Percentiles rank a stretch among this genome's conserved stretches.
These are phyloP conservation scores for Mus minutoides DNA, from an alignment of 2,797 vertebrate genomes.

Conservation along the genomic window DNA sequence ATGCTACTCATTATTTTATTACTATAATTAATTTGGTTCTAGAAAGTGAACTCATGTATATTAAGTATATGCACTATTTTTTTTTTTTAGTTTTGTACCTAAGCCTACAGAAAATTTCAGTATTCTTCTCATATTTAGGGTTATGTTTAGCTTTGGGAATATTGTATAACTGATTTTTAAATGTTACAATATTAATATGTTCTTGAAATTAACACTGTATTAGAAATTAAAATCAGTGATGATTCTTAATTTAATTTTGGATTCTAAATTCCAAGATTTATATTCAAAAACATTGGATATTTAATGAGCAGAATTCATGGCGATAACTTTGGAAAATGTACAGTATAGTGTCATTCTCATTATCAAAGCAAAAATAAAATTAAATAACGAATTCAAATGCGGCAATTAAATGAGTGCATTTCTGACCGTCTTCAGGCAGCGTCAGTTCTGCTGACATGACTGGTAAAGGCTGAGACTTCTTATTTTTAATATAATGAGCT, in stretches of 20 bases:
- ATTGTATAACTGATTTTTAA: slow-evolving; percentile 15
- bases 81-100: not conserved
- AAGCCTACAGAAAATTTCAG: not conserved
- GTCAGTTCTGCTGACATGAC: not conserved
- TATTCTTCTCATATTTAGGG: not conserved
- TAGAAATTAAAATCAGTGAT: slow-evolving; percentile 5
- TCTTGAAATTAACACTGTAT: slow-evolving; percentile 1
- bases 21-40: not conserved
- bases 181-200: not conserved
- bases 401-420: not conserved
- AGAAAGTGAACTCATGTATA: not conserved
- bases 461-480: not conserved
- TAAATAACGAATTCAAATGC: not conserved
- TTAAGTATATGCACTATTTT: not conserved
- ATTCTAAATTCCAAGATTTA: not conserved
- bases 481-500: not conserved
- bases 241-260: not conserved
- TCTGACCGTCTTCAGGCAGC: not conserved
- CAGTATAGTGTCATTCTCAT: not conserved
- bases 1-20: not conserved
- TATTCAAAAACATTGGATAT: not conserved
- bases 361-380: not conserved
- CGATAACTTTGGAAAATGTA: not conserved
- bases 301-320: not conserved
- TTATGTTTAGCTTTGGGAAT: not conserved